A percentile compares a stretch with the other conserved stretches of the same genome.
phyloP scores from a whole-genome alignment of 2,888 invertebrate genomes.

The Eupithecia tripunctaria region DNA sequence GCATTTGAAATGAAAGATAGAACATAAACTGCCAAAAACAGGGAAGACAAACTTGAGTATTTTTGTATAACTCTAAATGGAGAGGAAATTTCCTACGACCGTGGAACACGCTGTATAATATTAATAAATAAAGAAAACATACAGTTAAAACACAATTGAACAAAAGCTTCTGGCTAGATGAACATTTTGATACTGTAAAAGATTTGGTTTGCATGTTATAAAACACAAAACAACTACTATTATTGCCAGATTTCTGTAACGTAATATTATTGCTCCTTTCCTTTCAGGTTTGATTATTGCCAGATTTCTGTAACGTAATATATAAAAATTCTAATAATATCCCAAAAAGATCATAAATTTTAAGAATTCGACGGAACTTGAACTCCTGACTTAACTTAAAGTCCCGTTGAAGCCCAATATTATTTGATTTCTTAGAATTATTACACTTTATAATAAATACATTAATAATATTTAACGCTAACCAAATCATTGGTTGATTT shows the following conservation, averaged over 20 bases:
- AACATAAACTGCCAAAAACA: not conserved
- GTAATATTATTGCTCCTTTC: too few relatives aligned
- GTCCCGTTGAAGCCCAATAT: too few relatives aligned
- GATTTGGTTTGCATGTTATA: not conserved
- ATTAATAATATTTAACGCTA: not conserved
- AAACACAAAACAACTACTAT: not conserved
- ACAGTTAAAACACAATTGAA: not conserved
- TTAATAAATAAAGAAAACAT: not conserved
- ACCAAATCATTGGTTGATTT: slow-evolving; percentile 30
- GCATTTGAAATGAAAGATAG: not conserved
- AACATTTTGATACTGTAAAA: not conserved
- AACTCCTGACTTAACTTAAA: too few relatives aligned
- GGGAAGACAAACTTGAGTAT: not conserved
- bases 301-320: too few relatives aligned
- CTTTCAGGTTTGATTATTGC: too few relatives aligned
- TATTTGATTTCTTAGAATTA: too few relatives aligned
- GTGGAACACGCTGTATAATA: not conserved
- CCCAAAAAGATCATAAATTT: too few relatives aligned
- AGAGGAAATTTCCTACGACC: not conserved
- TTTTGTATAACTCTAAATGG: not conserved
- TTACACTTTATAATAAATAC: not conserved
- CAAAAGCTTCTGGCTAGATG: not conserved
- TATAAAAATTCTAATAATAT: too few relatives aligned
- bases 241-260: not conserved
- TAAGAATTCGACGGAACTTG: too few relatives aligned